phyloP scores from a whole-genome alignment of 2,113 vertebrate species.

The Mus pahari region DNA sequence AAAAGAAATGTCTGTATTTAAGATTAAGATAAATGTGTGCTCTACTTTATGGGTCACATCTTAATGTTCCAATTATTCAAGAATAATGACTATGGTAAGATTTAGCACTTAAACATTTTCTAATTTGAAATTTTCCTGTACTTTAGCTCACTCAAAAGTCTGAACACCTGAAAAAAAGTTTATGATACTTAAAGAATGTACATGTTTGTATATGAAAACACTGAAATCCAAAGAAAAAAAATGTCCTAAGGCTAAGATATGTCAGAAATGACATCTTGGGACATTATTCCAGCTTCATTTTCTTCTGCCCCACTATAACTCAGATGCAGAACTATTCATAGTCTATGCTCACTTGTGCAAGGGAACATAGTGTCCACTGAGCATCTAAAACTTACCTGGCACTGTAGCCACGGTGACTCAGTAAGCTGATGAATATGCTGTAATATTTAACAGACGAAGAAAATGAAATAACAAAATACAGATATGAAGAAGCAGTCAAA shows the following conservation, averaged over 20 bases:
- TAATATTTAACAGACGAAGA: neutral
- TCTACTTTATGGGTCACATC: neutral
- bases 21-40: neutral
- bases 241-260: neutral
- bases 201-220: neutral
- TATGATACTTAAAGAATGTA: neutral
- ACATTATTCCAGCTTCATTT: neutral
- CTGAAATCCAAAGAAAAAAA: constrained; percentile 19
- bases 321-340: neutral
- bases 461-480: neutral
- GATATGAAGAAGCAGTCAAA: neutral
- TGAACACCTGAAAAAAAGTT: neutral
- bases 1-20: neutral
- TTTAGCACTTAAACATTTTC: neutral
- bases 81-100: neutral
- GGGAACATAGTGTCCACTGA: neutral
- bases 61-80: constrained; percentile 29
- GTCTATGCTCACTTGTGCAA: neutral
- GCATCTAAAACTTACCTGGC: too few species aligned
- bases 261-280: neutral
- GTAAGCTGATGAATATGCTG: neutral
- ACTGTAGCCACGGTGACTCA: neutral
- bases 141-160: neutral
- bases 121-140: neutral
- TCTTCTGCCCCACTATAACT: neutral